Percentiles rank a stretch among this genome's conserved stretches.
Conservation (phyloP, 2,797 vertebrate species). For the Phaenicophaeus curvirostris region DNA sequence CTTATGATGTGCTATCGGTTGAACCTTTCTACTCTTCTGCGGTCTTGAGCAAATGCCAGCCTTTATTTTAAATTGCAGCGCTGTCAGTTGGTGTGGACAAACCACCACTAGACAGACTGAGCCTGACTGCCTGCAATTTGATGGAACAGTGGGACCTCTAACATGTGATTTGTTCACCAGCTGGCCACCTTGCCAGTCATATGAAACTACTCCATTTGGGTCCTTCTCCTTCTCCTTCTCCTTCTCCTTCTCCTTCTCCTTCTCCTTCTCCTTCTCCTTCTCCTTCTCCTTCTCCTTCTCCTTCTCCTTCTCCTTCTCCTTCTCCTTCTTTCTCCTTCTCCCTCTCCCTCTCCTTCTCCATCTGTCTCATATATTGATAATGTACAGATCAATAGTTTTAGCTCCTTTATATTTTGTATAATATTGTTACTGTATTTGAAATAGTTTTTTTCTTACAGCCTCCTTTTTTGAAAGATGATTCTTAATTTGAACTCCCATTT, state of each 20-base stretch:
- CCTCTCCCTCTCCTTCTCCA: too few species aligned
- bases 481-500: conserved; percentile 63
- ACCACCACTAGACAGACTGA: not conserved
- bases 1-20: not conserved
- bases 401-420: not conserved
- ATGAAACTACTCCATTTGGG: not conserved
- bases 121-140: not conserved
- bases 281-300: too few species aligned
- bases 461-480: conserved; percentile 80
- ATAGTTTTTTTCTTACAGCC: conserved; percentile 60
- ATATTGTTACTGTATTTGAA: not conserved
- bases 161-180: not conserved
- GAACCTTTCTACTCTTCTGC: not conserved
- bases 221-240: not conserved
- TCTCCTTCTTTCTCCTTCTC: too few species aligned
- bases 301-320: too few species aligned
- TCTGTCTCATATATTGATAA: not conserved
- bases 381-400: not conserved
- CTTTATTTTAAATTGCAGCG: not conserved
- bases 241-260: too few species aligned
- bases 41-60: not conserved
- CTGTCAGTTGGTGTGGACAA: not conserved
- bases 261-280: too few species aligned
- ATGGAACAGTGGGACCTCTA: not conserved
- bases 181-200: rapidly evolving